Evolutionary conservation across 2,888 invertebrate genomes (phyloP), one percentile per base, ranked within the genome.

Genomic region (Neoaliturus tenellus): DNA sequence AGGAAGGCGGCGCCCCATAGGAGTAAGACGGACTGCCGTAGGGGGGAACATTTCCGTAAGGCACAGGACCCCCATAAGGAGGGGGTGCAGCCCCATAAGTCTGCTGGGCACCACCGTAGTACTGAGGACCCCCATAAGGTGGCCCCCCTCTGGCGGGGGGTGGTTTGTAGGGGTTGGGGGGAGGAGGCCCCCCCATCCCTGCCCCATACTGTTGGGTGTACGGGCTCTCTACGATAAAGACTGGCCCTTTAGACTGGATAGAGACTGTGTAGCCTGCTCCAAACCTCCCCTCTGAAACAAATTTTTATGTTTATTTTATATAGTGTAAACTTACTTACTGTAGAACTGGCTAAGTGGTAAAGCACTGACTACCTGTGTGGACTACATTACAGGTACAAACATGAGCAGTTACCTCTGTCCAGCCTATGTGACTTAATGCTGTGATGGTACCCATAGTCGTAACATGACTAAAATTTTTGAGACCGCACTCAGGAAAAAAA

Each of bases 281-380:
- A 44, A 75, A 75, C 31, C 75, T 75, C 1, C 75, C 75, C 75
- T 75, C 75, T 75, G 75, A 25, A 75, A 75, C 48, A 44, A 41
- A 39, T n/a, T n/a, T n/a, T n/a, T n/a, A n/a, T n/a, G n/a, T n/a
- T n/a, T n/a, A n/a, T n/a, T n/a, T n/a, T n/a, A n/a, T n/a, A n/a
- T n/a, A n/a, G n/a, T n/a, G n/a, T n/a, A n/a, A n/a, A n/a, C n/a
- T n/a, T n/a, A n/a, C n/a, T n/a, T n/a, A n/a, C n/a, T n/a, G n/a
- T n/a, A n/a, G n/a, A n/a, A n/a, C n/a, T n/a, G n/a, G n/a, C n/a
- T n/a, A n/a, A n/a, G n/a, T n/a, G n/a, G n/a, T n/a, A n/a, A n/a
- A n/a, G n/a, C n/a, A n/a, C n/a, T n/a, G n/a, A n/a, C n/a, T n/a
- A n/a, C n/a, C n/a, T n/a, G n/a, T n/a, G n/a, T n/a, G n/a, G n/a